Percentiles rank a stretch among this genome's conserved stretches.
These are phyloP conservation scores for Ectropis crepuscularia DNA, from an alignment of 2,888 invertebrate genomes.

Conservation along the genomic window DNA sequence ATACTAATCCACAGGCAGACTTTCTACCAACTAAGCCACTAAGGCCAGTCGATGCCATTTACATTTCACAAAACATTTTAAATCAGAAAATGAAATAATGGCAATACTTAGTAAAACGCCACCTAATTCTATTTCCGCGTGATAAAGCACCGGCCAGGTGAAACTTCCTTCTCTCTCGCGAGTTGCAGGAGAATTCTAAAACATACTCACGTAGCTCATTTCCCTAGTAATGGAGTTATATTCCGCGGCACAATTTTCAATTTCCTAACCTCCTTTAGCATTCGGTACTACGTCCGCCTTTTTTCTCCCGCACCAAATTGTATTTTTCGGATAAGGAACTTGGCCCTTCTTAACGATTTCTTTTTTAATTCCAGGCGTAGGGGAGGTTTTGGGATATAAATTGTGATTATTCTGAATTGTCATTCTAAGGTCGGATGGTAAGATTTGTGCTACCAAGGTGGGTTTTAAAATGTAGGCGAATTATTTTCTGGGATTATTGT, in stretches of 20 bases:
- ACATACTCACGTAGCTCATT: slow-evolving; percentile 81
- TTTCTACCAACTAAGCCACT: too few species aligned
- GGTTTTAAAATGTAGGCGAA: not conserved
- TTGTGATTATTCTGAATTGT: slow-evolving; percentile 24
- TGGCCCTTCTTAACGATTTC: slow-evolving; percentile 46
- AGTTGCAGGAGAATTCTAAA: slow-evolving; percentile 64
- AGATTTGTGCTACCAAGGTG: slow-evolving; percentile 1
- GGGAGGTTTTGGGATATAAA: slow-evolving; percentile 23
- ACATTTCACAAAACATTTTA: too few species aligned
- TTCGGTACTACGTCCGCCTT: slow-evolving; percentile 63
- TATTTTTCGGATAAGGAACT: slow-evolving; percentile 53
- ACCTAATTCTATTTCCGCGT: slow-evolving; percentile 28
- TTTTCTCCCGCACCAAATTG: slow-evolving; percentile 56
- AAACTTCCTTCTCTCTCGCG: slow-evolving; percentile 44
- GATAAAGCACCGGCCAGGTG: slow-evolving; percentile 41
- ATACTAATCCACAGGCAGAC: too few species aligned
- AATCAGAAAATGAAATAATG: not conserved
- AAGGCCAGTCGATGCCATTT: too few species aligned
- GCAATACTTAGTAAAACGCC: slow-evolving; percentile 5
- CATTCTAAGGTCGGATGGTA: slow-evolving; percentile 6
- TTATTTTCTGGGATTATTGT: too few species aligned
- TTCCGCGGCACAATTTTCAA: slow-evolving; percentile 82
- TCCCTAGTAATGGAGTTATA: slow-evolving; percentile 82
- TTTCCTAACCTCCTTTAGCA: slow-evolving; percentile 78
- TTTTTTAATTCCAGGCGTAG: slow-evolving; percentile 30